phyloP scores from a whole-genome alignment of 2,888 invertebrate species.

The Agrochola litura region DNA sequence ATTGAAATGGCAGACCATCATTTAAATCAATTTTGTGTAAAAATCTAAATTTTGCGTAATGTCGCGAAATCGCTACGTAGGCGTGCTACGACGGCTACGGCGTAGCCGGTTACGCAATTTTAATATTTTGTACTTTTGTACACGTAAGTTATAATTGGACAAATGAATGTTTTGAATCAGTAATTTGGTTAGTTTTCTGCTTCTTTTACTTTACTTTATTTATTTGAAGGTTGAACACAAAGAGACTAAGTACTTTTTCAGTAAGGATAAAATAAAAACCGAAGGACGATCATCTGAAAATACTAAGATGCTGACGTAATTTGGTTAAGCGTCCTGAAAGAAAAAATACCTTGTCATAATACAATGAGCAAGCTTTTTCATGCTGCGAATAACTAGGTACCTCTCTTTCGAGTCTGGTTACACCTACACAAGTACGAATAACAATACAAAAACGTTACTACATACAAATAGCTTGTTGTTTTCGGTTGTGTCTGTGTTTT shows the following conservation, averaged over 20 bases:
- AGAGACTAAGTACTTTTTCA: neutral
- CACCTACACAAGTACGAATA: conserved; percentile 57
- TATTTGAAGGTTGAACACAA: neutral
- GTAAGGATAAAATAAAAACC: neutral
- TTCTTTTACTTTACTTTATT: neutral
- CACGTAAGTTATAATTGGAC: neutral
- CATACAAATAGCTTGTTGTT: conserved; percentile 78
- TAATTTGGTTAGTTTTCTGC: neutral
- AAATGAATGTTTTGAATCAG: neutral
- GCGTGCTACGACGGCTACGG: conserved; percentile 49
- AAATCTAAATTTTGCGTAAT: conserved; percentile 4
- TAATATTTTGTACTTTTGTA: neutral
- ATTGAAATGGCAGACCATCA: no score
- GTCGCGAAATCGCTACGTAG: conserved; percentile 2
- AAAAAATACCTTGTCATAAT: neutral
- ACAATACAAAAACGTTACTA: conserved; percentile 62
- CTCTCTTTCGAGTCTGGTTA: conserved; percentile 5
- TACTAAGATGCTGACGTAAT: conserved; percentile 3
- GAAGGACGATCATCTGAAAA: neutral
- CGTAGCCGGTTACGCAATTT: conserved; percentile 35
- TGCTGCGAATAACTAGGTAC: neutral
- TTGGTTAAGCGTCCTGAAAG: neutral
- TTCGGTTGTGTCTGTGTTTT: conserved; percentile 79
- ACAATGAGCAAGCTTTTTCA: neutral
- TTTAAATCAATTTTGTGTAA: neutral